Evolutionary conservation across 2,888 invertebrate genomes (phyloP), one percentile per base, ranked within the genome.

Genomic region (Oxytorus armatus): DNA sequence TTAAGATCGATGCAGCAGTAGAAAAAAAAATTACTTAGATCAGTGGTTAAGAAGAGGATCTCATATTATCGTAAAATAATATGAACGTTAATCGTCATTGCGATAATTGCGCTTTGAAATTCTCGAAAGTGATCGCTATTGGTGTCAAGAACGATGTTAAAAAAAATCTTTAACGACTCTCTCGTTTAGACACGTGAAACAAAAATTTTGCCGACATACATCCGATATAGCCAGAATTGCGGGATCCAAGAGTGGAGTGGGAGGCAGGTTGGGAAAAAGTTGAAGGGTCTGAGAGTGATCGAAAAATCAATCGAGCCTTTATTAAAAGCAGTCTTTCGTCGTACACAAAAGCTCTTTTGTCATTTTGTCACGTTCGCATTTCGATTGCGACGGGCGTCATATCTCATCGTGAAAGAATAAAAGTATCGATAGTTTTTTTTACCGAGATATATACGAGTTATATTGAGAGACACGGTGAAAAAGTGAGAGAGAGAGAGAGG

Each of bases 271-370:
- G 2, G 29, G 29, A 36, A 8, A 29, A 55, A 55, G 53, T 14
- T 14, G 53, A 11, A 29, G 14, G 11, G 11, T n/a, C 7, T 25
- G 14, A 3, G 36, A 66, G 33, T 7, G 21, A 25, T 66, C 49
- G 49, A 42, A 63, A 63, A 73, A 63, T 73, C 63, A 49, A 73
- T 73, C 61, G 61, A 61, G 44, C 25, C 63, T 65, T 73, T 73
- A 65, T 65, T 73, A 42, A 73, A 63, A 73, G 44, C 69, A 10
- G 8, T 10, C n/a, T n/a, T 73, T 65, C 18, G 14, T 65, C 39
- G 21, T 44, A 39, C 14, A 44, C 53, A 63, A 73, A 63, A 61
- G 63, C 11, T 39, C 51, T 65, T 63, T 73, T 63, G 73, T 65
- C 73, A 65, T 65, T 61, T 63, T 42, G 53, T 63, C 51, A 49